Percentiles rank a stretch among this genome's conserved stretches.
Evolutionary conservation across 2,888 invertebrate genomes (phyloP).

Genomic region (Priocnemis perturbator): DNA sequence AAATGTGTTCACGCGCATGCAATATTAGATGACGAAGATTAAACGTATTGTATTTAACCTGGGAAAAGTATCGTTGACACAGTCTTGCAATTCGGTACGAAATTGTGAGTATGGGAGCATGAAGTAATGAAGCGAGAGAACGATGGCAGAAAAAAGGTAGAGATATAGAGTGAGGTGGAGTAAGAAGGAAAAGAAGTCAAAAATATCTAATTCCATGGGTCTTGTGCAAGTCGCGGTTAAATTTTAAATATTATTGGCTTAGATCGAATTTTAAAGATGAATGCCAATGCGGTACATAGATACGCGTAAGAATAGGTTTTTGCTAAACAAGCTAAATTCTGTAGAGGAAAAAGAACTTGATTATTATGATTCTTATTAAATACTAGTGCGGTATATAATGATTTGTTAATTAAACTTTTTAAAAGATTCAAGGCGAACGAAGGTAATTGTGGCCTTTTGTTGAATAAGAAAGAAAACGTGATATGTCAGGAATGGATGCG

Average conservation of each 20-base stretch:
- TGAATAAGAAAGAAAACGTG: conserved; percentile 22
- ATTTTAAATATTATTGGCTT: conserved; percentile 66
- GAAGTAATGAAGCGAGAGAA: conserved; percentile 1
- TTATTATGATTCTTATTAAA: conserved; percentile 47
- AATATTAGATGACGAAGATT: conserved; percentile 65
- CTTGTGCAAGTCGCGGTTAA: conserved; percentile 70
- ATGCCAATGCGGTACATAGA: conserved; percentile 26
- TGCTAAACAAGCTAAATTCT: conserved; percentile 35
- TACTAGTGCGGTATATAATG: conserved; percentile 45
- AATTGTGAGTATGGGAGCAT: conserved; percentile 11
- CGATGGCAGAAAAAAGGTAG: conserved; percentile 24
- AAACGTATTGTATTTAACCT: conserved; percentile 55
- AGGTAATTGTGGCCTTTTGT: conserved; percentile 49
- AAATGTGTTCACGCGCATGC: conserved; percentile 69
- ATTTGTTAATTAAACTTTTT: conserved; percentile 53
- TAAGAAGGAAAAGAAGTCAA: conserved; percentile 31
- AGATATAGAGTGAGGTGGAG: conserved; percentile 19
- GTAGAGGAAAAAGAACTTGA: conserved; percentile 37
- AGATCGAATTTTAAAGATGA: conserved; percentile 63
- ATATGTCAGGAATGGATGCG: not conserved
- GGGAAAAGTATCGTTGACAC: conserved; percentile 5
- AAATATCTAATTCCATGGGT: conserved; percentile 66
- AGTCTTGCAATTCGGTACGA: conserved; percentile 14
- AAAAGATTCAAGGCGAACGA: conserved; percentile 40
- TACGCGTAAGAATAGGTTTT: conserved; percentile 52